phyloP scores from a whole-genome alignment of 2,797 vertebrate species.

The Odontamblyopus rebecca region DNA sequence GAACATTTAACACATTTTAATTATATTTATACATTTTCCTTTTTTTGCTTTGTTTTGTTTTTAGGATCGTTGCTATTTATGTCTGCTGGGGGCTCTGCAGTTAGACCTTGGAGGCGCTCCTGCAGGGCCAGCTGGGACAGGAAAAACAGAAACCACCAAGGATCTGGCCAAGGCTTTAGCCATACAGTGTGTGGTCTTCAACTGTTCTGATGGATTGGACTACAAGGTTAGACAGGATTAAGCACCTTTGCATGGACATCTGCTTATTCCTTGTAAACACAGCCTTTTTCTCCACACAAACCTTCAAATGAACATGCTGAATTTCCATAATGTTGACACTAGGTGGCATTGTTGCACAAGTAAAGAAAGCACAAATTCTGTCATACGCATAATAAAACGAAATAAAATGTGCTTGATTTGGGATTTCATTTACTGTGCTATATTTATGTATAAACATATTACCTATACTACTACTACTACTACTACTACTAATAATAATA shows the following conservation, averaged over 20 bases:
- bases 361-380: conserved; percentile 6
- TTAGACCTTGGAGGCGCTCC: conserved; percentile 87
- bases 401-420: not conserved
- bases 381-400: not conserved
- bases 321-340: conserved; percentile 17
- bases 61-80: conserved; percentile 89
- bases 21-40: not conserved
- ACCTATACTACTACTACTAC: no score
- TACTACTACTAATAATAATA: no score
- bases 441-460: not conserved
- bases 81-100: conserved; percentile 90
- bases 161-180: conserved; percentile 88
- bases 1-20: no score
- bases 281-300: not conserved
- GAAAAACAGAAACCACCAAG: conserved; percentile 90
- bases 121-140: conserved; percentile 87
- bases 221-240: conserved; percentile 79
- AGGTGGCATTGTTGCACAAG: conserved; percentile 61
- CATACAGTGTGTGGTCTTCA: conserved; percentile 90
- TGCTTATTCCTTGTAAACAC: not conserved
- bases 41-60: conserved; percentile 4
- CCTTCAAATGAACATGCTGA: conserved; percentile 10
- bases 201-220: conserved; percentile 89
- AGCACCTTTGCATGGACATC: not conserved
- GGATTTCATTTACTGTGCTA: not conserved